phyloP scores from a whole-genome alignment of 2,888 invertebrate genomes.

The Hipparchia sbordonii region DNA sequence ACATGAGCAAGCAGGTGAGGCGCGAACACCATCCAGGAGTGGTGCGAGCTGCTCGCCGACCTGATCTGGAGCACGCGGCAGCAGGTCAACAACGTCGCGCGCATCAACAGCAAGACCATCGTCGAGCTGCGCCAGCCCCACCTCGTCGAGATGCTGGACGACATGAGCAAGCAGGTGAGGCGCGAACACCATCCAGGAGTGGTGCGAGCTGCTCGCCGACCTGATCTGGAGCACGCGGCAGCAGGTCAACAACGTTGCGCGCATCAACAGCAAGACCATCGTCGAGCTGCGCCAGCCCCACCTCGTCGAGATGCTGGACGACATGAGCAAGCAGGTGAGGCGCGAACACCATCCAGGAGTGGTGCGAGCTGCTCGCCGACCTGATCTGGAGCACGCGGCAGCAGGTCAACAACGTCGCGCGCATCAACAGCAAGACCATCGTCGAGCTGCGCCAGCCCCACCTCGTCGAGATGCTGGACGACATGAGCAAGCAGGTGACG shows the following conservation, averaged over 20 bases:
- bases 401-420: constrained; percentile 81
- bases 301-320: constrained; percentile 68
- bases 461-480: constrained; percentile 68
- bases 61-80: constrained; percentile 93
- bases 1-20: too few relatives aligned
- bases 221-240: constrained; percentile 93
- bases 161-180: too few relatives aligned
- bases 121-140: constrained; percentile 68
- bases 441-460: constrained; percentile 68
- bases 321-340: too few relatives aligned
- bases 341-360: constrained; percentile 95
- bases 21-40: constrained; percentile 95
- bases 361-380: constrained; percentile 94
- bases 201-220: constrained; percentile 94
- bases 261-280: constrained; percentile 70
- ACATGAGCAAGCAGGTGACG: constrained; percentile 53
- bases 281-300: constrained; percentile 68
- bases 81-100: constrained; percentile 81
- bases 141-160: constrained; percentile 68
- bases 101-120: constrained; percentile 70
- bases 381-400: constrained; percentile 93
- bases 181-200: constrained; percentile 95
- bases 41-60: constrained; percentile 94
- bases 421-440: constrained; percentile 70
- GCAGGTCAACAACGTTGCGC: constrained; percentile 81